Conservation (phyloP, 2,797 vertebrate species). For the Enteromius trimaculatus region DNA sequence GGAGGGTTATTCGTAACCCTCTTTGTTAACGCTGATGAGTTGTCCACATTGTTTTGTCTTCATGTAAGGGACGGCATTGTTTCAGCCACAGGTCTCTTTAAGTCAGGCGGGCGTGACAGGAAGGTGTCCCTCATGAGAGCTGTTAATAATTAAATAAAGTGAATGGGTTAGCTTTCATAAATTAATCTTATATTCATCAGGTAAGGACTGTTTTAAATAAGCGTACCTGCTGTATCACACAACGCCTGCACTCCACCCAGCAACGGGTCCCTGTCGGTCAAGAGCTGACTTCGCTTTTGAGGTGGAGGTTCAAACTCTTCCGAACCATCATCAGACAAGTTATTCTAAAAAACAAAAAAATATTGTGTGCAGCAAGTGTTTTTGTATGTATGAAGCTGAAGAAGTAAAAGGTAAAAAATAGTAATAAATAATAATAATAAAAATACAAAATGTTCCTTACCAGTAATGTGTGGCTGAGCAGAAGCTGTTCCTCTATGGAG, state of each 20-base stretch:
- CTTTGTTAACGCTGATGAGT: conserved; percentile 8
- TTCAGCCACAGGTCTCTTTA: conserved; percentile 52
- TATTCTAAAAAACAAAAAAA: conserved; percentile 59
- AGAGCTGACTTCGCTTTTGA: conserved; percentile 64
- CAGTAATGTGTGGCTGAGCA: conserved; percentile 69
- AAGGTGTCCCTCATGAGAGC: conserved; percentile 74
- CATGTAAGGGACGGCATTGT: conserved; percentile 69
- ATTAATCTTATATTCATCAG: background rate
- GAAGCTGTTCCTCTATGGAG: conserved; percentile 68
- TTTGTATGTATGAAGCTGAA: background rate
- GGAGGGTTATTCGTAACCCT: conserved; percentile 8
- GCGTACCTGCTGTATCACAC: conserved; percentile 71
- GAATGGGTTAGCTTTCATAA: background rate
- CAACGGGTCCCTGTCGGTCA: conserved; percentile 78
- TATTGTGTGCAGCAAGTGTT: background rate
- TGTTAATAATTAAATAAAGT: conserved; percentile 49
- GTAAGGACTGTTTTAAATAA: background rate
- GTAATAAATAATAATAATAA: background rate
- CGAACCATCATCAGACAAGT: conserved; percentile 66
- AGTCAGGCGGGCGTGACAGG: conserved; percentile 57
- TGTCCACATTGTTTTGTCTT: conserved; percentile 44
- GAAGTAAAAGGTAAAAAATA: background rate
- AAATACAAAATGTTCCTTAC: conserved; percentile 61
- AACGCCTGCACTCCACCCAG: conserved; percentile 69
- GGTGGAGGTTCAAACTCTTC: conserved; percentile 54